A percentile compares a stretch with the other conserved stretches of the same genome.
Conservation (phyloP, 2,888 invertebrate genomes). For the Heliconius charithonia region DNA sequence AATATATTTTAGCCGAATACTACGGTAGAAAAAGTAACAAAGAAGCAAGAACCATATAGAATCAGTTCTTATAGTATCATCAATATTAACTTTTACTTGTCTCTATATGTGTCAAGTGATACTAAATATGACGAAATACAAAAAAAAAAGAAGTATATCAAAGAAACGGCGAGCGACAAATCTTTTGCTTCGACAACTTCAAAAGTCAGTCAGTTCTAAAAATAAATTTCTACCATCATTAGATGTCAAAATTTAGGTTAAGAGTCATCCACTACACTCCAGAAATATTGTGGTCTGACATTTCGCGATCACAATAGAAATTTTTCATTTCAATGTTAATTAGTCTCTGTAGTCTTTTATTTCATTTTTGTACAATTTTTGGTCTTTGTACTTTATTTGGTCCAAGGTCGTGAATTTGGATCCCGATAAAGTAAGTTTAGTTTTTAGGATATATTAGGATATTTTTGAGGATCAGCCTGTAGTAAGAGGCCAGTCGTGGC, state of each 20-base stretch:
- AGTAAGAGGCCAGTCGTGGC: too few relatives aligned
- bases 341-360: not conserved
- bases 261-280: constrained; percentile 12
- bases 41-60: too few relatives aligned
- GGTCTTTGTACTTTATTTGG: not conserved
- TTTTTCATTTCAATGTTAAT: constrained; percentile 2
- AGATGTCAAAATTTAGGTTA: constrained; percentile 23
- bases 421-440: not conserved
- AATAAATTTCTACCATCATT: constrained; percentile 26
- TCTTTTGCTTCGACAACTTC: constrained; percentile 14
- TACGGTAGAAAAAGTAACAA: too few relatives aligned
- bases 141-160: not conserved
- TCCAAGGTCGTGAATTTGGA: not conserved
- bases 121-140: not conserved
- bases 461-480: too few relatives aligned
- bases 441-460: not conserved
- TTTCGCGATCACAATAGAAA: constrained; percentile 5
- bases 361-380: not conserved
- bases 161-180: constrained; percentile 19
- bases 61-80: not conserved
- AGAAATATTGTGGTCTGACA: constrained; percentile 6
- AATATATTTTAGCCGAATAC: too few relatives aligned
- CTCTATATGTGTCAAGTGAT: not conserved
- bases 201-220: constrained; percentile 20
- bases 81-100: not conserved